Conservation (phyloP, 2,113 vertebrate genomes). For the Pteruthius melanotis region DNA sequence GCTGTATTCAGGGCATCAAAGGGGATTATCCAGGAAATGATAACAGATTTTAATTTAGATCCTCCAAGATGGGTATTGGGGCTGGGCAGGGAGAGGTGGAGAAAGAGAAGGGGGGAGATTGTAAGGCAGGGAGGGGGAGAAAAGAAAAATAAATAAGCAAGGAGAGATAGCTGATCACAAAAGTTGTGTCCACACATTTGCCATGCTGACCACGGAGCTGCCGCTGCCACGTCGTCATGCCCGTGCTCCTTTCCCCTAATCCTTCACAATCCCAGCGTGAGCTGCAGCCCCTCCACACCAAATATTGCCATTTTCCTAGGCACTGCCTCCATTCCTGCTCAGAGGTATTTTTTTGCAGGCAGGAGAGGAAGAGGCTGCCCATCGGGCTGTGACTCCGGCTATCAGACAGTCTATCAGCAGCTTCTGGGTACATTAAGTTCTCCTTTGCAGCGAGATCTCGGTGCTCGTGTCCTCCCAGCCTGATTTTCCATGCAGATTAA, state of each 20-base stretch:
- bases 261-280: neutral
- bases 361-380: neutral
- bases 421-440: slow-evolving; percentile 49
- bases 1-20: slow-evolving; percentile 70
- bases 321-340: neutral
- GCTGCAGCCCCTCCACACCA: neutral
- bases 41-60: slow-evolving; percentile 84
- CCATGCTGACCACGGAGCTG: slow-evolving; percentile 5
- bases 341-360: neutral
- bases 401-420: slow-evolving; percentile 7
- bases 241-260: rapidly evolving
- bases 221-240: rapidly evolving
- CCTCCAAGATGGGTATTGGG: slow-evolving; percentile 33
- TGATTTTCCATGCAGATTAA: slow-evolving; percentile 21
- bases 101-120: neutral
- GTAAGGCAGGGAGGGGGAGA: neutral
- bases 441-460: neutral
- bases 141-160: neutral
- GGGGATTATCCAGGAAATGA: slow-evolving; percentile 72
- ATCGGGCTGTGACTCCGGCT: neutral
- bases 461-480: neutral
- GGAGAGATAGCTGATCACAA: neutral
- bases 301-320: neutral
- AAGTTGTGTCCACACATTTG: neutral
- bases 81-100: neutral